phyloP scores from a whole-genome alignment of 2,797 vertebrate genomes.

The Buphagus erythrorhynchus region DNA sequence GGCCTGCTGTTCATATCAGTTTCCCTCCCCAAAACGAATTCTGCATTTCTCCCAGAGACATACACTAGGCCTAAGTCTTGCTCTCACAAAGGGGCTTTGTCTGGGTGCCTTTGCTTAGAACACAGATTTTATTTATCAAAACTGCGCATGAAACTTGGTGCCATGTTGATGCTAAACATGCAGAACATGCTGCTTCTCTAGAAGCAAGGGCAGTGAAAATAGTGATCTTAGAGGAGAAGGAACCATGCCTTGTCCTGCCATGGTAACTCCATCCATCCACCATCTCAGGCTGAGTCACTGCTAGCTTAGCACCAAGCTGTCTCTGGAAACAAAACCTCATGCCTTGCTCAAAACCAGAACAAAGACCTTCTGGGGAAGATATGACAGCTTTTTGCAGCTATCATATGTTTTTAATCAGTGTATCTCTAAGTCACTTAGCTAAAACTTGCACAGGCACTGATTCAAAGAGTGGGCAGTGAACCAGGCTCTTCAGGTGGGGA shows the following conservation, averaged over 20 bases:
- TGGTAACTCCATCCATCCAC: not conserved
- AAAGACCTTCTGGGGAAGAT: not conserved
- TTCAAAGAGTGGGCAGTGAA: not conserved
- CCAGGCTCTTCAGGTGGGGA: not conserved
- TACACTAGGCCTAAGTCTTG: constrained; percentile 52
- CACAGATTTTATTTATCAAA: constrained; percentile 63
- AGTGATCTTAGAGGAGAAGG: not conserved
- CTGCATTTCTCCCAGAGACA: constrained; percentile 13
- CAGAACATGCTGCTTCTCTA: not conserved
- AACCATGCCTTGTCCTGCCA: not conserved
- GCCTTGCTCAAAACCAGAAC: not conserved
- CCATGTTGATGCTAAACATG: constrained; percentile 30
- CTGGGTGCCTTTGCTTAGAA: not conserved
- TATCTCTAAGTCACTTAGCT: not conserved
- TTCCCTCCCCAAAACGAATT: constrained; percentile 29
- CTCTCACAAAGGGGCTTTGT: constrained; percentile 48
- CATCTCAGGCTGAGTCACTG: not conserved
- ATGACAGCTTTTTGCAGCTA: not conserved
- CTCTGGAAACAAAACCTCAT: not conserved
- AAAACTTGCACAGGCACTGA: not conserved
- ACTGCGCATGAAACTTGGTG: not conserved
- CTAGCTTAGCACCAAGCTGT: not conserved
- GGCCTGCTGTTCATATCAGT: constrained; percentile 37
- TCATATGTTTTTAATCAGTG: not conserved
- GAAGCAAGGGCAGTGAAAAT: not conserved